Conservation (phyloP, 2,797 vertebrate species). For the Sebastes diaconus region DNA sequence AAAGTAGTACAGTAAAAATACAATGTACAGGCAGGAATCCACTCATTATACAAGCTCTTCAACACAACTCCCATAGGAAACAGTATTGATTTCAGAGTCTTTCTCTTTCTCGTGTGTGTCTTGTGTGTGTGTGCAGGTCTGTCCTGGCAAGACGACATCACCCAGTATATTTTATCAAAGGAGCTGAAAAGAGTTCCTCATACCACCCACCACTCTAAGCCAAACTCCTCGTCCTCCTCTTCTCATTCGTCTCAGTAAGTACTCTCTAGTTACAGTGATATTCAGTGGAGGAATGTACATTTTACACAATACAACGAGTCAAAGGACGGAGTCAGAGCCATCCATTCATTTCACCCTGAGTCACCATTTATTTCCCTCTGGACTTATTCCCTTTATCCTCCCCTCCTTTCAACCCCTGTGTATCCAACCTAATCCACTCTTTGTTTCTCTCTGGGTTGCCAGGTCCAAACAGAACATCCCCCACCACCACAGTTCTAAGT, state of each 20-base stretch:
- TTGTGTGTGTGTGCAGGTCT: constrained; percentile 81
- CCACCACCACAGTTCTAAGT: constrained; percentile 64
- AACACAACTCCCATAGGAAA: neutral
- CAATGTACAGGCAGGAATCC: neutral
- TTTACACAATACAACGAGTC: neutral
- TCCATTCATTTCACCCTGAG: neutral
- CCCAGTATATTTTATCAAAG: constrained; percentile 94
- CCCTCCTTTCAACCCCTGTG: neutral
- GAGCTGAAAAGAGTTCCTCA: constrained; percentile 95
- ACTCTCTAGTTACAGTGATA: neutral
- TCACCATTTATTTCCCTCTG: neutral
- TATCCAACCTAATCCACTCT: neutral
- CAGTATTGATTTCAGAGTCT: constrained; percentile 1
- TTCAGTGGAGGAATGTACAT: neutral
- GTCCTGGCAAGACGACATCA: constrained; percentile 96
- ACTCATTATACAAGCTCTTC: neutral
- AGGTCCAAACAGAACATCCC: constrained; percentile 72
- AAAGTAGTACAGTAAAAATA: neutral
- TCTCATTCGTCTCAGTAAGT: constrained; percentile 70
- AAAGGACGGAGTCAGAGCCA: neutral
- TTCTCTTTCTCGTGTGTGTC: neutral
- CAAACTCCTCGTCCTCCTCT: constrained; percentile 57
- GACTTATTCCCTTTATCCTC: neutral
- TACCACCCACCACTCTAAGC: constrained; percentile 62
- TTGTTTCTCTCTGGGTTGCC: constrained; percentile 22